A percentile compares a stretch with the other conserved stretches of the same genome.
Conservation (phyloP, 2,888 invertebrate species). For the Limnephilus auricula region DNA sequence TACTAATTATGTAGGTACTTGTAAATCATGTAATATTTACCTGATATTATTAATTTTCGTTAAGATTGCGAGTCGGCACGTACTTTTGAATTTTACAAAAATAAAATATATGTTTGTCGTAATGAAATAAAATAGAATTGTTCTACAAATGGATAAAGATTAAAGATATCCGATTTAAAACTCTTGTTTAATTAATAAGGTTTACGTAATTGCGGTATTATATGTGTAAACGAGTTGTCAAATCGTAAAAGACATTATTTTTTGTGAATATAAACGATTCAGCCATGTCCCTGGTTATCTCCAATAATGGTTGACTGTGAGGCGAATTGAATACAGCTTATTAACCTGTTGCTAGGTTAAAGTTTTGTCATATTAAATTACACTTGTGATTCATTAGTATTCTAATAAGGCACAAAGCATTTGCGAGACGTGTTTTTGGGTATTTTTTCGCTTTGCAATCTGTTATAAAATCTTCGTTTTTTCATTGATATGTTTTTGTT, state of each 20-base stretch:
- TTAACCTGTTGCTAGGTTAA: constrained; percentile 27
- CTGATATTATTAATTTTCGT: neutral
- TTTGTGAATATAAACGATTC: neutral
- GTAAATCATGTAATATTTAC: neutral
- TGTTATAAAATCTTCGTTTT: no score
- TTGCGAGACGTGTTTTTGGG: neutral
- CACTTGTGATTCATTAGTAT: constrained; percentile 27
- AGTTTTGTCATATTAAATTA: constrained; percentile 30
- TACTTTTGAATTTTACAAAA: neutral
- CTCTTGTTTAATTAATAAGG: neutral
- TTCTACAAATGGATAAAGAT: neutral
- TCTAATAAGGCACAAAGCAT: neutral
- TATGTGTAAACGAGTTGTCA: neutral
- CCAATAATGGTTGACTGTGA: constrained; percentile 32
- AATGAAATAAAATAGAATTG: neutral
- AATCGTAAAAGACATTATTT: neutral
- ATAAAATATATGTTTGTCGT: neutral
- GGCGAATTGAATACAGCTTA: neutral
- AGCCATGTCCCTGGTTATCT: constrained; percentile 9
- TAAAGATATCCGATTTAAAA: neutral
- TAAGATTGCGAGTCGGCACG: neutral
- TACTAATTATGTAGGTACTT: neutral
- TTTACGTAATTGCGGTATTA: neutral
- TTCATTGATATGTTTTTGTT: neutral
- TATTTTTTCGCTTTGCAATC: neutral